Evolutionary conservation across 1,140 invertebrate species (phyloP).

Genomic region (Drosophila melanogaster): DNA sequence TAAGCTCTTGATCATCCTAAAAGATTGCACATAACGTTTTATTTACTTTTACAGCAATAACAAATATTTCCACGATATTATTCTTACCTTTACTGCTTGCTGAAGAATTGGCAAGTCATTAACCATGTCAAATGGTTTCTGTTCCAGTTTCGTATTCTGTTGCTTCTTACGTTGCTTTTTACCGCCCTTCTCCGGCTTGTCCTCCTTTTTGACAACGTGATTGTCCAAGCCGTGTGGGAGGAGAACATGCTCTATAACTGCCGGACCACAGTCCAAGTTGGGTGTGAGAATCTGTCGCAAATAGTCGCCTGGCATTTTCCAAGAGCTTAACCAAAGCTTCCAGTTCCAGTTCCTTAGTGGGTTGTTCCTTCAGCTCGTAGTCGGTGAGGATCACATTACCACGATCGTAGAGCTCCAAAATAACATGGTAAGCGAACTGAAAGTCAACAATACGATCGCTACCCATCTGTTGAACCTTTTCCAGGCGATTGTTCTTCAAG

Average conservation of each 20-base stretch:
- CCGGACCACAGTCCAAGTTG: slow-evolving; percentile 93
- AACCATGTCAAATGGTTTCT: too few relatives aligned
- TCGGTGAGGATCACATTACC: slow-evolving; percentile 99
- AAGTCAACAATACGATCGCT: slow-evolving; percentile 95
- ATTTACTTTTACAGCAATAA: too few relatives aligned
- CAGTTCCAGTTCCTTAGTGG: slow-evolving; percentile 83
- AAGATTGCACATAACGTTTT: too few relatives aligned
- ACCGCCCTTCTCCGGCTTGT: slow-evolving; percentile 7
- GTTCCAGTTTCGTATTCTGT: too few relatives aligned
- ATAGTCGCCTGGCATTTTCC: slow-evolving; percentile 89
- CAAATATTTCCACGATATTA: too few relatives aligned
- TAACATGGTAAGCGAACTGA: slow-evolving; percentile 98
- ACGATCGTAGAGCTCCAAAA: slow-evolving; percentile 98
- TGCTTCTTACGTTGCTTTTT: slow-evolving; percentile 65
- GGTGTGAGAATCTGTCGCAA: slow-evolving; percentile 95
- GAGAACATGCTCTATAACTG: slow-evolving; percentile 95
- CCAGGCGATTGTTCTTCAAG: slow-evolving; percentile 97
- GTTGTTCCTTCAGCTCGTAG: slow-evolving; percentile 92
- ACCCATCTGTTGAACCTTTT: slow-evolving; percentile 93
- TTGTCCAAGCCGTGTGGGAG: slow-evolving; percentile 89
- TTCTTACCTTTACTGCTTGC: too few relatives aligned
- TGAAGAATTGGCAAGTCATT: too few relatives aligned
- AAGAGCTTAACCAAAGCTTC: slow-evolving; percentile 86
- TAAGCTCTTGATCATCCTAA: too few relatives aligned
- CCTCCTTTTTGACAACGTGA: slow-evolving; percentile 76